These are phyloP conservation scores for Ichneumon xanthorius DNA, from an alignment of 2,888 invertebrate species.

Conservation along the genomic window DNA sequence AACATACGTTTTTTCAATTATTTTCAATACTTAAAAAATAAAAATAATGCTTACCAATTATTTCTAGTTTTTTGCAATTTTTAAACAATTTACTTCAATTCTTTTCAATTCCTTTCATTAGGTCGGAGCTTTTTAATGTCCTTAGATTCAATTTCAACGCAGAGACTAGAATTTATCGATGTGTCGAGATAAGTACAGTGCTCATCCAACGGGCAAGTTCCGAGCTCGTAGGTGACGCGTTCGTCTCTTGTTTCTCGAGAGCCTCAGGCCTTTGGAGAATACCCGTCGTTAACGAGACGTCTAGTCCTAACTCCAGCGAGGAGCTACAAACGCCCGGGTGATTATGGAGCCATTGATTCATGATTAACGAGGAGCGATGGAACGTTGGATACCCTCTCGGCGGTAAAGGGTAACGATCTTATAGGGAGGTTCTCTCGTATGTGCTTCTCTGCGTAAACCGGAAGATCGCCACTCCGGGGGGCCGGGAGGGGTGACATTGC, in stretches of 20 bases:
- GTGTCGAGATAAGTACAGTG: constrained; percentile 9
- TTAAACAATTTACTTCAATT: too few species aligned
- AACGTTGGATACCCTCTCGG: constrained; percentile 39
- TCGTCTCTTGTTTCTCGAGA: constrained; percentile 19
- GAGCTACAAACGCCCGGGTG: constrained; percentile 55
- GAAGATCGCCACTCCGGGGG: constrained; percentile 37
- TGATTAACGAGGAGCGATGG: constrained; percentile 64
- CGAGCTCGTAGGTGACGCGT: constrained; percentile 14
- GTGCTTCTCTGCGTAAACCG: constrained; percentile 12
- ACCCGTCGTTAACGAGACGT: constrained; percentile 58
- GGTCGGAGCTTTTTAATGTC: not conserved
- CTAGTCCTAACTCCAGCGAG: constrained; percentile 35
- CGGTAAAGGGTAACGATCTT: constrained; percentile 5
- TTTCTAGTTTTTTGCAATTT: too few species aligned
- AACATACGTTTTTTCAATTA: too few species aligned
- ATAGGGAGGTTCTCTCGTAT: not conserved
- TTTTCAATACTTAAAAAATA: not conserved
- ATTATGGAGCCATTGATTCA: constrained; percentile 68
- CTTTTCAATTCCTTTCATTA: not conserved
- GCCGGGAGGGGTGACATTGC: constrained; percentile 5
- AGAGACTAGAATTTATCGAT: not conserved
- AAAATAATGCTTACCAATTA: too few species aligned
- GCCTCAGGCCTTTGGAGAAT: constrained; percentile 49
- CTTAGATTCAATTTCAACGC: not conserved
- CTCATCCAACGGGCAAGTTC: constrained; percentile 20